phyloP scores from a whole-genome alignment of 2,797 vertebrate genomes.

The Paratrypauchen microcephalus region DNA sequence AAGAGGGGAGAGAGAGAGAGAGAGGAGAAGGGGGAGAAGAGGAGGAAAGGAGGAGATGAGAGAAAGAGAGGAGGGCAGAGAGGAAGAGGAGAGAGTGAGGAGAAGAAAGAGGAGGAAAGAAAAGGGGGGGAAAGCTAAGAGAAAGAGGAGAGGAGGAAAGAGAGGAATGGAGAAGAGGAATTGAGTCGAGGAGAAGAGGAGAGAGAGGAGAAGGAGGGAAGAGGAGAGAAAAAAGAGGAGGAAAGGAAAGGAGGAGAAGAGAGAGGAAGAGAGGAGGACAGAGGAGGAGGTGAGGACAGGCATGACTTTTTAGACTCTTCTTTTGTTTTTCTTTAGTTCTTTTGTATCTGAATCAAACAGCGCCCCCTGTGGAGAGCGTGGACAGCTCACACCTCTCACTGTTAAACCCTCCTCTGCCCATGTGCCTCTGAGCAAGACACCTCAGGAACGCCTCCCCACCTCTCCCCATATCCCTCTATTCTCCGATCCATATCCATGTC shows the following conservation, averaged over 20 bases:
- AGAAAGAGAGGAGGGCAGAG: constrained; percentile 21
- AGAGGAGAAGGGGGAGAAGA: constrained; percentile 40
- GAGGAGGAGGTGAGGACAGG: constrained; percentile 31
- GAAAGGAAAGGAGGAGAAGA: constrained; percentile 31
- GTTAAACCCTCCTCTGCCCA: background rate
- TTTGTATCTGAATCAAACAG: constrained; percentile 15
- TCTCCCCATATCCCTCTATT: too few relatives aligned
- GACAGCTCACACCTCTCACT: too few relatives aligned
- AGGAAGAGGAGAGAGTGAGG: background rate
- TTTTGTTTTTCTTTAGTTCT: too few relatives aligned
- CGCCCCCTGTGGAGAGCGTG: too few relatives aligned
- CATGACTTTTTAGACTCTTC: too few relatives aligned
- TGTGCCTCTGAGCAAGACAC: background rate
- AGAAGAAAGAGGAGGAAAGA: background rate
- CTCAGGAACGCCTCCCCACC: too few relatives aligned
- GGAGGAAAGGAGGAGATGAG: constrained; percentile 41
- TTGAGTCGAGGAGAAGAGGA: too few relatives aligned
- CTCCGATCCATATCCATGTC: too few relatives aligned
- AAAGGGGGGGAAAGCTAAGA: too few relatives aligned
- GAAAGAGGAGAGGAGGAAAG: too few relatives aligned
- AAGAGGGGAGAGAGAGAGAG: too few relatives aligned
- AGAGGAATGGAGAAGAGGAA: too few relatives aligned
- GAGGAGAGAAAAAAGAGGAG: constrained; percentile 44
- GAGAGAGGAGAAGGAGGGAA: constrained; percentile 34
- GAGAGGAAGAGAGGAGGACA: constrained; percentile 12